Evolutionary conservation across 64 coral and sea anemone species (phyloP).

Genomic region (Montipora foliosa): DNA sequence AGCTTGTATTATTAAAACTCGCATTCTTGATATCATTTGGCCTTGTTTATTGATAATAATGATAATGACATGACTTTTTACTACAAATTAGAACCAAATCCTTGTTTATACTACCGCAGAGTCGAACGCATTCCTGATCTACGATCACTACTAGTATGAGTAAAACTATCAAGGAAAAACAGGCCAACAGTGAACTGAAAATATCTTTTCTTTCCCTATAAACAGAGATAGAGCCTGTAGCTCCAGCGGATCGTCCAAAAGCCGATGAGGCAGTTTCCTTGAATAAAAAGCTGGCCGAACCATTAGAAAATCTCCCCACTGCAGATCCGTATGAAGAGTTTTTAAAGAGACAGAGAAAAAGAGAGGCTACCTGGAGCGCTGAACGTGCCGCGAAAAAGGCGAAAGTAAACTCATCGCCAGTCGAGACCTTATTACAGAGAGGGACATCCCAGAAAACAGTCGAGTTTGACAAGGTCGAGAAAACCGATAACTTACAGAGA

Average conservation of each 20-base stretch:
- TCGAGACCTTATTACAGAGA: neutral
- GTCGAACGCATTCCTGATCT: neutral
- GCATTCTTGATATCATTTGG: no score
- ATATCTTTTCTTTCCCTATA: neutral
- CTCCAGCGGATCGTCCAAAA: neutral
- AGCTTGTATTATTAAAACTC: no score
- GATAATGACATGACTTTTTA: no score
- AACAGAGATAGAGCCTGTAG: neutral
- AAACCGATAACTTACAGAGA: neutral
- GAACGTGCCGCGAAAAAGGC: neutral
- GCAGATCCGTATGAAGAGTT: slow-evolving; percentile 5
- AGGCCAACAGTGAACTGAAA: neutral
- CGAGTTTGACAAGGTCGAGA: neutral
- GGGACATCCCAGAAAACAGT: neutral
- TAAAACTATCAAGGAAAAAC: neutral
- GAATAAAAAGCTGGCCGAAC: neutral
- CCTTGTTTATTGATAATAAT: no score
- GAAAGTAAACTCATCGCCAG: neutral
- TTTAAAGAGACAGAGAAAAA: neutral
- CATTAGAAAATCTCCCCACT: neutral
- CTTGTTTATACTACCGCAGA: neutral
- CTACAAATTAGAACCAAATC: neutral
- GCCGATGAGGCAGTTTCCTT: neutral
- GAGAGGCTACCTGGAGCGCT: slow-evolving; percentile 5
- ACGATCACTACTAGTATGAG: neutral